Conservation (phyloP, 2,113 vertebrate genomes). For the Neomonachus schauinslandi region DNA sequence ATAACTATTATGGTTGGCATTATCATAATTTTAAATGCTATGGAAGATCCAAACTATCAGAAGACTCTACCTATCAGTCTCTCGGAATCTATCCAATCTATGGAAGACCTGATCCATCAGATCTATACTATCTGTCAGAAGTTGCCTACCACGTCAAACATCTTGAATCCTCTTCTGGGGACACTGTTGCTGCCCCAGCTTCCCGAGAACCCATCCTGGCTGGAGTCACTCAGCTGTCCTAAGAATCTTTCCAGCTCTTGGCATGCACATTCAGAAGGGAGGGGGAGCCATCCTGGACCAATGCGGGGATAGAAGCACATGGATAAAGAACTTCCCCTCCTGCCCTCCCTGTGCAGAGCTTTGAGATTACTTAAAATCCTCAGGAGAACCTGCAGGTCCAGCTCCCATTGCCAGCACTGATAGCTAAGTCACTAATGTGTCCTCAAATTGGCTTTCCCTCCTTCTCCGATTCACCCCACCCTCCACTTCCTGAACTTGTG, state of each 20-base stretch:
- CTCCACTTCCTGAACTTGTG: neutral
- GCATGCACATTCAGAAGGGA: neutral
- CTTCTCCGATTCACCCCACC: neutral
- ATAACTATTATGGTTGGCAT: neutral
- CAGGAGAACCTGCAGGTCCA: neutral
- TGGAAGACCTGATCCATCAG: no score
- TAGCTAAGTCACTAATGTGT: neutral
- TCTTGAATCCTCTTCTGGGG: neutral
- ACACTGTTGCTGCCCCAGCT: neutral
- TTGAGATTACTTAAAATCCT: neutral
- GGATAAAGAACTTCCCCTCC: neutral
- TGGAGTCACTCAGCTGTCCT: neutral
- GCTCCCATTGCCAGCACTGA: neutral
- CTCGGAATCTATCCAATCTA: no score
- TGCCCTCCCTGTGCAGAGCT: rapidly evolving
- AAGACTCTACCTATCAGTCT: no score
- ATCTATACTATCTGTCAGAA: no score
- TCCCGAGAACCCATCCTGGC: neutral
- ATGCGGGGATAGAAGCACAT: rapidly evolving
- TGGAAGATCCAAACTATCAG: no score
- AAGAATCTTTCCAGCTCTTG: neutral
- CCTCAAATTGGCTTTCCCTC: neutral
- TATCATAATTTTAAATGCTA: neutral
- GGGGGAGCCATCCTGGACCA: no score
- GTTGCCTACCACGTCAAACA: neutral